These are phyloP conservation scores for Meganola albula DNA, from an alignment of 2,888 invertebrate species.

Conservation along the genomic window DNA sequence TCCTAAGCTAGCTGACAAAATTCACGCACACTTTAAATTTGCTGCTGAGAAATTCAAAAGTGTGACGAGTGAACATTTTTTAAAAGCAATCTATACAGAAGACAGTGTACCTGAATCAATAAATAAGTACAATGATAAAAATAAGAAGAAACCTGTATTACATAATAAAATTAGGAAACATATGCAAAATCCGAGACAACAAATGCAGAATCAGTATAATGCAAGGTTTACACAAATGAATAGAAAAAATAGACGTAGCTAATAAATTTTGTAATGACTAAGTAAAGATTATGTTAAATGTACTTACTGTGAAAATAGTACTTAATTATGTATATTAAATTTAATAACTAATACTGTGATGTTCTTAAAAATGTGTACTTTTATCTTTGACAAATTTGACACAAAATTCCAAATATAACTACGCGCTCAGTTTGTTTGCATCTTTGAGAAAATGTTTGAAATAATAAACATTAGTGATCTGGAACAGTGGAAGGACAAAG, in stretches of 20 bases:
- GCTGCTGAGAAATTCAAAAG: slow-evolving; percentile 31
- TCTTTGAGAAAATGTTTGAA: too few relatives aligned
- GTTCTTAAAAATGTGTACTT: too few relatives aligned
- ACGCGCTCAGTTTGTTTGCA: too few relatives aligned
- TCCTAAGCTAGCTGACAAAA: slow-evolving; percentile 24
- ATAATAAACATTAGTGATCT: too few relatives aligned
- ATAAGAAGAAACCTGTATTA: slow-evolving; percentile 6
- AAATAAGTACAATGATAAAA: not conserved
- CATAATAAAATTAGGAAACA: slow-evolving; percentile 19
- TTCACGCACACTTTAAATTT: slow-evolving; percentile 27
- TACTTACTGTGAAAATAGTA: too few relatives aligned
- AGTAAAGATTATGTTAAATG: not conserved
- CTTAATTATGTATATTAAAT: too few relatives aligned
- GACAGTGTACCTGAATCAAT: slow-evolving; percentile 1
- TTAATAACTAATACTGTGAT: too few relatives aligned
- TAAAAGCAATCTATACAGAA: slow-evolving; percentile 25
- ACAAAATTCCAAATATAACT: too few relatives aligned
- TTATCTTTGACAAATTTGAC: too few relatives aligned
- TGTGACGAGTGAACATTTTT: slow-evolving; percentile 20
- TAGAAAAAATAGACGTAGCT: not conserved
- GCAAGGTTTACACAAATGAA: not conserved
- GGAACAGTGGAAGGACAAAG: too few relatives aligned
- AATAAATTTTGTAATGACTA: not conserved
- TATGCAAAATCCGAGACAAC: slow-evolving; percentile 6
- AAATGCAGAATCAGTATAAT: not conserved